Evolutionary conservation across 2,797 vertebrate genomes (phyloP).

Genomic region (Benthosema pterotum): DNA sequence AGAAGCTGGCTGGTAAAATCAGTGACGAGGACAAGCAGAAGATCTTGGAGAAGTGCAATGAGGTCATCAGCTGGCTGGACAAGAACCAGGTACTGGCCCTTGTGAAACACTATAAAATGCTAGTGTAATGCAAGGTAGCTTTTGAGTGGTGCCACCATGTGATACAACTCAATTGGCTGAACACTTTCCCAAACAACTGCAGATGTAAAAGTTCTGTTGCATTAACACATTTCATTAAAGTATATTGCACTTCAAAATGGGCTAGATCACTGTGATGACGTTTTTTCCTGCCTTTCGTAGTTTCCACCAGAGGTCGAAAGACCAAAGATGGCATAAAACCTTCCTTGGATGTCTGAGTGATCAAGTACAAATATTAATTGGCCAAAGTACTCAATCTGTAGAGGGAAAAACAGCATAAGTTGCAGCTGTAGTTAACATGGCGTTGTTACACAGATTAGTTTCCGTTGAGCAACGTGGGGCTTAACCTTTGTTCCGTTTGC

Average conservation of each 20-base stretch:
- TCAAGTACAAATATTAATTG: constrained; percentile 7
- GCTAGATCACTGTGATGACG: constrained; percentile 40
- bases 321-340: constrained; percentile 76
- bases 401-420: not conserved
- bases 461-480: no score
- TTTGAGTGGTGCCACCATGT: not conserved
- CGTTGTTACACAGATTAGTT: not conserved
- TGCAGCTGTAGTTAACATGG: not conserved
- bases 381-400: no score
- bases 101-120: not conserved
- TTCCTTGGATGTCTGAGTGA: constrained; percentile 86
- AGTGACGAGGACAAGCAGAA: constrained; percentile 86
- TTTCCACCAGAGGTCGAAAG: constrained; percentile 86
- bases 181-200: no score
- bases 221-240: no score
- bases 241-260: not conserved
- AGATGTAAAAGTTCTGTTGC: no score
- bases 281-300: constrained; percentile 86
- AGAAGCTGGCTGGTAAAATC: constrained; percentile 88
- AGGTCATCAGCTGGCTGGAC: constrained; percentile 89
- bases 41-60: constrained; percentile 88
- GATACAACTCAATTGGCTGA: no score
- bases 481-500: not conserved
- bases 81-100: constrained; percentile 84
- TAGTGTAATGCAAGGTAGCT: not conserved